A percentile compares a stretch with the other conserved stretches of the same genome.
Evolutionary conservation across 1,140 invertebrate species (phyloP).

Genomic region (Cydia strobilella): DNA sequence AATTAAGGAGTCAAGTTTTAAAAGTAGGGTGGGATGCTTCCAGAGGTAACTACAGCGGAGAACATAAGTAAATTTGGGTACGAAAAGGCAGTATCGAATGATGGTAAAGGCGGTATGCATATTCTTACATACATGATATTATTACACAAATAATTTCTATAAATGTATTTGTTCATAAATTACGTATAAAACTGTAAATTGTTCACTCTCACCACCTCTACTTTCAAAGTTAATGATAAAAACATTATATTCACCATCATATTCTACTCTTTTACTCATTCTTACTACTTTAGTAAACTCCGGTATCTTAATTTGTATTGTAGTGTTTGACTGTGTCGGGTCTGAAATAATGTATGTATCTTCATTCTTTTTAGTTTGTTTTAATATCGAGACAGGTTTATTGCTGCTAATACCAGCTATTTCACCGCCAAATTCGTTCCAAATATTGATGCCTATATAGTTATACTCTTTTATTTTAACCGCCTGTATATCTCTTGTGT

Average conservation of each 20-base stretch:
- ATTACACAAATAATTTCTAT: too few species aligned
- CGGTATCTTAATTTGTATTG: neutral
- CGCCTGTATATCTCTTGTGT: constrained; percentile 2
- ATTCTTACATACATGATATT: too few species aligned
- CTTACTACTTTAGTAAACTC: constrained; percentile 1
- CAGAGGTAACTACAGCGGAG: too few species aligned
- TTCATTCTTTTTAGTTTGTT: neutral
- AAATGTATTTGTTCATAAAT: neutral
- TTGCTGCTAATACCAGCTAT: neutral
- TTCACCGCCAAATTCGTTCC: neutral
- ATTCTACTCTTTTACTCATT: neutral
- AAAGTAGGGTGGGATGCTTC: too few species aligned
- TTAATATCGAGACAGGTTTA: constrained; percentile 5
- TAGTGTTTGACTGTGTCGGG: neutral
- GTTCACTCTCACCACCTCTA: neutral
- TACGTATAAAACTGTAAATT: neutral
- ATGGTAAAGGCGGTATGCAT: too few species aligned
- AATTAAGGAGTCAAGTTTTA: too few species aligned
- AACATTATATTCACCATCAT: constrained; percentile 3
- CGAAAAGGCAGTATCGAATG: too few species aligned
- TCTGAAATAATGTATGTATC: neutral
- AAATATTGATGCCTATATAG: constrained; percentile 2
- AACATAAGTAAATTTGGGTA: too few species aligned
- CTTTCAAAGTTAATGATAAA: neutral
- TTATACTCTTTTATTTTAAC: neutral